A percentile compares a stretch with the other conserved stretches of the same genome.
Evolutionary conservation across 2,113 vertebrate genomes (phyloP).

Genomic region (Aptenodytes forsteri): DNA sequence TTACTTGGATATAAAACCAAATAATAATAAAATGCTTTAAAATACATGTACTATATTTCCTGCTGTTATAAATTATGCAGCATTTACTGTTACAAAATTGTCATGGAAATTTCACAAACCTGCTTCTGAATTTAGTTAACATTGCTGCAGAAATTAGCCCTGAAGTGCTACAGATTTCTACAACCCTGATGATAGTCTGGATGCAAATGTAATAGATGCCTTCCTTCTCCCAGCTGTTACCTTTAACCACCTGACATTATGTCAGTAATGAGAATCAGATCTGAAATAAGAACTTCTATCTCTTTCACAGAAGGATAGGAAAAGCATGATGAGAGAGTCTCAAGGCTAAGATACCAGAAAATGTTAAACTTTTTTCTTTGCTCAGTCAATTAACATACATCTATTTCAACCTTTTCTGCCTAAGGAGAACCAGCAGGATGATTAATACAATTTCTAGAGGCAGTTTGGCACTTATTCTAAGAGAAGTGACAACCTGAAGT

Average conservation of each 20-base stretch:
- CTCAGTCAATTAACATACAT: background rate
- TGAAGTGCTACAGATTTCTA: slow-evolving; percentile 6
- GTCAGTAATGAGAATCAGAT: slow-evolving; percentile 33
- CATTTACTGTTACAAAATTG: background rate
- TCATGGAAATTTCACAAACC: slow-evolving; percentile 38
- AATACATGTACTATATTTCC: background rate
- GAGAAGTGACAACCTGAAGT: background rate
- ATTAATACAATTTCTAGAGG: background rate
- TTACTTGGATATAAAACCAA: background rate
- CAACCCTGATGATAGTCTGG: background rate
- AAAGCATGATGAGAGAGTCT: background rate
- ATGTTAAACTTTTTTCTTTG: background rate
- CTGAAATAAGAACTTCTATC: slow-evolving; percentile 10
- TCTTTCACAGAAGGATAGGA: background rate
- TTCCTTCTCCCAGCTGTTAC: slow-evolving; percentile 48
- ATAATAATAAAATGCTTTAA: slow-evolving; percentile 21
- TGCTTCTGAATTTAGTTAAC: slow-evolving; percentile 19
- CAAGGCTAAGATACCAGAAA: background rate
- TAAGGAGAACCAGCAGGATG: background rate
- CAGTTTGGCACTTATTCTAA: background rate
- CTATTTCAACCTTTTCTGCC: background rate
- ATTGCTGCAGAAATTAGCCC: slow-evolving; percentile 24
- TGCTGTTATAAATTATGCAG: slow-evolving; percentile 33
- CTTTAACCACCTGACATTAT: slow-evolving; percentile 33
- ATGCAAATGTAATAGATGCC: slow-evolving; percentile 44